These are phyloP conservation scores for Rhipidura dahli DNA, from an alignment of 2,113 vertebrate species.

Conservation along the genomic window DNA sequence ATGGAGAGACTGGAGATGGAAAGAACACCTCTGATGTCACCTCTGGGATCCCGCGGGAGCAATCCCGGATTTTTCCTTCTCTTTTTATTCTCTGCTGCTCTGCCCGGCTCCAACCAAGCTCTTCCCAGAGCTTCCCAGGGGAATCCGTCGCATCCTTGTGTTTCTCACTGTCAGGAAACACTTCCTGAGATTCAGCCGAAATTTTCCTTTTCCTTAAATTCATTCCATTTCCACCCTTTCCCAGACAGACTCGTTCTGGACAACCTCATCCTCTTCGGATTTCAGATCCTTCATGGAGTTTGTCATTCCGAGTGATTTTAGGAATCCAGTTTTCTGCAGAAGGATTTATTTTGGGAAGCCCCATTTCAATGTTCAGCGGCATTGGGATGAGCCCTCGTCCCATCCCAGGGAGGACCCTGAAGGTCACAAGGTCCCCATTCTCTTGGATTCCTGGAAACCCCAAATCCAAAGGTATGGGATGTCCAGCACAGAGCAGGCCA, in stretches of 20 bases:
- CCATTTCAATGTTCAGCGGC: accelerated
- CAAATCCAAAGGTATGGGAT: neutral
- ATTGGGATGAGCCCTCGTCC: neutral
- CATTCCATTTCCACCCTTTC: neutral
- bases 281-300: neutral
- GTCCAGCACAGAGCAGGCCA: neutral
- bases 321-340: neutral
- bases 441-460: neutral
- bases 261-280: neutral
- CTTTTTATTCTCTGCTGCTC: conserved; percentile 12
- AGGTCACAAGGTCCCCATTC: neutral
- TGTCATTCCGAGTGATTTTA: accelerated
- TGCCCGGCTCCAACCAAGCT: neutral
- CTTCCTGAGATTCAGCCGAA: conserved; percentile 22
- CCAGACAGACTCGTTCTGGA: neutral
- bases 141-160: neutral
- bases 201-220: conserved; percentile 51
- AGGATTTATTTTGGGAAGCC: neutral
- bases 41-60: neutral
- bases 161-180: neutral
- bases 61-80: neutral
- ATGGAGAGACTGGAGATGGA: neutral
- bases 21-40: conserved; percentile 56
- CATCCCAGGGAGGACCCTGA: too few relatives aligned
- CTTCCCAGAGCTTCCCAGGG: neutral